Evolutionary conservation across 1,140 invertebrate species (phyloP).

Genomic region (Spodoptera frugiperda): DNA sequence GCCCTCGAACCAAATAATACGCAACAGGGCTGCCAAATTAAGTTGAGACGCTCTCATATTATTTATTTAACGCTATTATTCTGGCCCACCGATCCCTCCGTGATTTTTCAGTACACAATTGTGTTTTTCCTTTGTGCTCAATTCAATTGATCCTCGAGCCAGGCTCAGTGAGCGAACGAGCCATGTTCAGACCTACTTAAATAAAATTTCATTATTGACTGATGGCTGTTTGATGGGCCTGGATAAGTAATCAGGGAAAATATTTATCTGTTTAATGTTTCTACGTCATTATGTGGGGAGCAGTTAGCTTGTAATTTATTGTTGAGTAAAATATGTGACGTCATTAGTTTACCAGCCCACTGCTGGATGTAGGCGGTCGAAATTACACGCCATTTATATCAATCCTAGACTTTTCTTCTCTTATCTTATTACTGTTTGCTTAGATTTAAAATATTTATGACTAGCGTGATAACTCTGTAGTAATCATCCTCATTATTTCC

Average conservation of each 20-base stretch:
- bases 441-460: too few relatives aligned
- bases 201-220: slow-evolving; percentile 38
- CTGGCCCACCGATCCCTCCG: slow-evolving; percentile 19
- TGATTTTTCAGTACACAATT: slow-evolving; percentile 45
- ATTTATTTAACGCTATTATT: slow-evolving; percentile 53
- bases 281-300: neutral
- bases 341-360: too few relatives aligned
- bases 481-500: too few relatives aligned
- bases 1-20: slow-evolving; percentile 39
- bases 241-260: neutral
- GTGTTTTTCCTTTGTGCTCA: slow-evolving; percentile 35
- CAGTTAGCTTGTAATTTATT: too few relatives aligned
- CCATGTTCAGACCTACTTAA: slow-evolving; percentile 8
- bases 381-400: too few relatives aligned
- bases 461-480: too few relatives aligned
- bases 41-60: slow-evolving; percentile 49
- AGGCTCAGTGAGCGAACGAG: neutral
- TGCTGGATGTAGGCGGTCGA: too few relatives aligned
- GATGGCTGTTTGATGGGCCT: slow-evolving; percentile 10
- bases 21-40: slow-evolving; percentile 50
- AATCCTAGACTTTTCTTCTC: too few relatives aligned
- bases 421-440: too few relatives aligned
- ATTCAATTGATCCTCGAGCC: slow-evolving; percentile 23
- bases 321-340: too few relatives aligned
- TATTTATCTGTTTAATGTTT: slow-evolving; percentile 7